Conservation (phyloP, 2,113 vertebrate genomes). For the Chamaetylas fuelleborni region DNA sequence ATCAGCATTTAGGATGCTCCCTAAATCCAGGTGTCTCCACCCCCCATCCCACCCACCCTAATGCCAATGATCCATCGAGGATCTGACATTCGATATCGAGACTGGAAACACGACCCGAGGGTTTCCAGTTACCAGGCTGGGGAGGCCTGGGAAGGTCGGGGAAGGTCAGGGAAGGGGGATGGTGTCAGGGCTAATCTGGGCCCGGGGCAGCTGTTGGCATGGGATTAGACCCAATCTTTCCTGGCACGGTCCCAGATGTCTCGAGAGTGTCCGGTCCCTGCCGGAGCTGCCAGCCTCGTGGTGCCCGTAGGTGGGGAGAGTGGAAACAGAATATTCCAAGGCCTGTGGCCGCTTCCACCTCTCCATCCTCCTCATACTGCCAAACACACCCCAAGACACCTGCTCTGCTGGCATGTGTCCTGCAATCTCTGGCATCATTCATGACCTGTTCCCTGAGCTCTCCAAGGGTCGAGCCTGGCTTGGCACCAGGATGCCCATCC, state of each 20-base stretch:
- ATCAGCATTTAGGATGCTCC: not conserved
- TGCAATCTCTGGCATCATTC: not conserved
- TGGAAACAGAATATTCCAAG: not conserved
- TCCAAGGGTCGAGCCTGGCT: not conserved
- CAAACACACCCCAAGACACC: rapidly evolving
- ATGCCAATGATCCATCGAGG: rapidly evolving
- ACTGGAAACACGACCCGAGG: rapidly evolving
- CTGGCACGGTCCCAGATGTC: rapidly evolving
- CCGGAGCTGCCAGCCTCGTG: not conserved
- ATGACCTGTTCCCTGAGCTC: not conserved
- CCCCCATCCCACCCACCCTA: not conserved
- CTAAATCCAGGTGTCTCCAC: not conserved
- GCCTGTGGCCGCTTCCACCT: rapidly evolving
- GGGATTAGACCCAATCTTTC: not conserved
- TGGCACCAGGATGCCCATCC: not conserved
- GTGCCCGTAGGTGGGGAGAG: rapidly evolving
- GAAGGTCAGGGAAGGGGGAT: not conserved
- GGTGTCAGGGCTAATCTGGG: not conserved
- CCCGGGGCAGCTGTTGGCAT: not conserved
- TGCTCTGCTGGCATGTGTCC: not conserved
- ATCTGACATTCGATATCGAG: not conserved
- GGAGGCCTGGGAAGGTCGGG: not conserved
- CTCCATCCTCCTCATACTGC: not conserved
- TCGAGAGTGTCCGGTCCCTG: rapidly evolving
- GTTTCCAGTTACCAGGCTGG: rapidly evolving